A percentile compares a stretch with the other conserved stretches of the same genome.
phyloP scores from a whole-genome alignment of 1,140 invertebrate species.

The Leptinotarsa defecta region DNA sequence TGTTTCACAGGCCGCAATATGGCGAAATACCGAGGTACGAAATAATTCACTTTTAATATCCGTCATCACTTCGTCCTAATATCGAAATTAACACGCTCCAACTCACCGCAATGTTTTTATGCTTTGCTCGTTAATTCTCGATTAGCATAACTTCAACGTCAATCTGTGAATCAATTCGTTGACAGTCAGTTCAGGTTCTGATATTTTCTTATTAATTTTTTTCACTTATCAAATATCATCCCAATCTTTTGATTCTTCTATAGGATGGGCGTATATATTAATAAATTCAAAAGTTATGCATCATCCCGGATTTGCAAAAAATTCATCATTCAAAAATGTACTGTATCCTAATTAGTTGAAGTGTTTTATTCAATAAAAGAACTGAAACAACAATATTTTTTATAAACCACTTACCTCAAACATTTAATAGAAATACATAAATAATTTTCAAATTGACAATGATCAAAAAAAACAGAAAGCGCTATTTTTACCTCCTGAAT shows the following conservation, averaged over 20 bases:
- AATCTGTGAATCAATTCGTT: background rate
- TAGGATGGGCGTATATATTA: background rate
- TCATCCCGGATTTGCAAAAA: background rate
- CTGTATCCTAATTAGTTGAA: no score
- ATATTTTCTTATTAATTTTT: background rate
- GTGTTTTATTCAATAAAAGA: no score
- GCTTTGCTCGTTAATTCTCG: constrained; percentile 23
- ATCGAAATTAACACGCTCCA: constrained; percentile 22
- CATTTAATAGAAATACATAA: background rate
- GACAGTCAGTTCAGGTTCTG: background rate
- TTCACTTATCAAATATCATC: background rate
- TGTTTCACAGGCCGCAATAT: constrained; percentile 10
- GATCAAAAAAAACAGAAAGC: background rate
- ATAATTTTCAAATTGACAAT: background rate
- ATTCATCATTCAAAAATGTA: background rate
- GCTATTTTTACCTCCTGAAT: background rate
- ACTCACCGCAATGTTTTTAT: constrained; percentile 22
- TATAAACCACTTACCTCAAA: background rate
- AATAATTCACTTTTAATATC: constrained; percentile 24
- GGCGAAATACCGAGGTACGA: constrained; percentile 11
- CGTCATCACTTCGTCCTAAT: constrained; percentile 20
- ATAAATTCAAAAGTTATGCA: background rate
- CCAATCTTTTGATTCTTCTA: no score
- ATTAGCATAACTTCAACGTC: constrained; percentile 6
- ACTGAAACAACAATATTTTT: background rate